Percentiles rank a stretch among this genome's conserved stretches.
Conservation (phyloP, 2,797 vertebrate genomes). For the Esox masquinongy region DNA sequence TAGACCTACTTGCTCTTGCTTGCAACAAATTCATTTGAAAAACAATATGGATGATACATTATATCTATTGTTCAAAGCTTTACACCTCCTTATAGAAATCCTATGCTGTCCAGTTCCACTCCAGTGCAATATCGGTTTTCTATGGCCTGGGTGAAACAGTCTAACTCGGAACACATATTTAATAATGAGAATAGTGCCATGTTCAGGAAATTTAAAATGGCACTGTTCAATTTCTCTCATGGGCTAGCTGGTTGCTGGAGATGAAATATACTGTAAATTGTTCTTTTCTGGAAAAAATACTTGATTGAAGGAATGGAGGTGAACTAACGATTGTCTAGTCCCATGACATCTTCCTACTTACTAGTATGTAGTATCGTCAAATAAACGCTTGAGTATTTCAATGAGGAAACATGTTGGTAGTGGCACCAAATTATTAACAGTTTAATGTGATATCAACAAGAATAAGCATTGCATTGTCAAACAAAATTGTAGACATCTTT, state of each 20-base stretch:
- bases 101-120: too few relatives aligned
- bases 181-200: neutral
- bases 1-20: too few relatives aligned
- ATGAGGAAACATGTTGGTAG: neutral
- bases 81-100: too few relatives aligned
- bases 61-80: too few relatives aligned
- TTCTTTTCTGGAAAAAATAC: neutral
- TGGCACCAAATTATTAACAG: slow-evolving; percentile 22
- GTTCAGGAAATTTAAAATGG: neutral
- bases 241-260: neutral
- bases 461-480: slow-evolving; percentile 46
- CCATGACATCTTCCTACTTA: slow-evolving; percentile 22
- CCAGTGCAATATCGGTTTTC: neutral
- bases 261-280: neutral
- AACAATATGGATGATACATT: too few relatives aligned
- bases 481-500: slow-evolving; percentile 44
- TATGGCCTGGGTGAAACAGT: neutral
- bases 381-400: neutral
- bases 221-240: neutral
- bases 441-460: slow-evolving; percentile 47
- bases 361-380: neutral
- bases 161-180: neutral
- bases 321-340: slow-evolving; percentile 13
- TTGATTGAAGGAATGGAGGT: slow-evolving; percentile 26
- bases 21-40: too few relatives aligned